Evolutionary conservation across 2,797 vertebrate genomes (phyloP).

Genomic region (Spinus pinus): DNA sequence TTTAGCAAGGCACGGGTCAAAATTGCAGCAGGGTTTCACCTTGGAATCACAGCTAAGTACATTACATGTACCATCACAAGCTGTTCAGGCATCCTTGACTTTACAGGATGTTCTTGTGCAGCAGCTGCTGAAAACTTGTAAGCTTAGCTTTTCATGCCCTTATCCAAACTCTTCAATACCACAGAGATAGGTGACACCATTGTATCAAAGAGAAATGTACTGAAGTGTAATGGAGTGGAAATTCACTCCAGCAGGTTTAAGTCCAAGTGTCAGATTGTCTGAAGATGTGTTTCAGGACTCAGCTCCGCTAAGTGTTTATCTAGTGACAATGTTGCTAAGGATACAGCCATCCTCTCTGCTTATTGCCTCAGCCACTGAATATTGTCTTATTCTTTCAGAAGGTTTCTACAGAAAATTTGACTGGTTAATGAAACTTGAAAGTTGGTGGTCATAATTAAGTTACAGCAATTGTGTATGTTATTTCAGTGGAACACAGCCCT

Average conservation of each 20-base stretch:
- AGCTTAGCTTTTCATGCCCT: neutral
- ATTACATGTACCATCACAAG: neutral
- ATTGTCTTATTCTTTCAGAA: neutral
- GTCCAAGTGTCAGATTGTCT: slow-evolving; percentile 10
- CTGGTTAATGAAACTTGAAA: neutral
- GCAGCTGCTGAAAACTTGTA: neutral
- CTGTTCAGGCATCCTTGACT: neutral
- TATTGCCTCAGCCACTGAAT: neutral
- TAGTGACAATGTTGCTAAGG: neutral
- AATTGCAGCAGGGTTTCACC: neutral
- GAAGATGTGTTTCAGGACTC: neutral
- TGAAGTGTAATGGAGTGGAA: slow-evolving; percentile 13
- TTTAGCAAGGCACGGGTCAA: neutral
- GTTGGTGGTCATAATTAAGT: neutral
- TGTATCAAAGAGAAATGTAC: neutral
- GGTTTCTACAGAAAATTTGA: neutral
- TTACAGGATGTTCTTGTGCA: neutral
- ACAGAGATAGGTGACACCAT: neutral
- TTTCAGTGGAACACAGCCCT: neutral
- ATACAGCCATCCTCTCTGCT: neutral
- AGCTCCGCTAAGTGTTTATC: neutral
- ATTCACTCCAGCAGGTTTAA: slow-evolving; percentile 21
- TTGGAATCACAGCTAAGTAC: neutral
- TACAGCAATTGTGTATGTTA: neutral
- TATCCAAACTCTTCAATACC: neutral